Base-by-base conservation (phyloP, 2,113 vertebrate species). In the Cariama cristata region DNA sequence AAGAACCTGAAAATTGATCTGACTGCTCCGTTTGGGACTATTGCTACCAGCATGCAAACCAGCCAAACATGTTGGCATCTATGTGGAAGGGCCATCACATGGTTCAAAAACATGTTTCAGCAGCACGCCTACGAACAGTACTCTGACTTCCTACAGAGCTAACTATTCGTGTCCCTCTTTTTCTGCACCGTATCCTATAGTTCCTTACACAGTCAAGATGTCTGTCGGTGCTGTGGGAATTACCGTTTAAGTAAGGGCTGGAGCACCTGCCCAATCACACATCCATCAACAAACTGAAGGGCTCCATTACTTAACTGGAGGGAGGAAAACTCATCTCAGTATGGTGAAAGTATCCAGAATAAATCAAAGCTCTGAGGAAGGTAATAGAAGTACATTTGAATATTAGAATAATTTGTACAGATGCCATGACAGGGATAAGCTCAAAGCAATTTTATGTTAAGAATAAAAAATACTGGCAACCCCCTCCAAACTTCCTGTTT, bases 41-140 rank as follows among this genome's bases (percentile, higher is more conserved):
- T 32, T 50, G 59, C 26, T 49, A 11, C 35, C 35, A 42, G 3
- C 2, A 2, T 22, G 24, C 20, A 9, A 7, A 49, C 14, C 23
- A 30, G 42, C 66, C 50, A 12, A 21, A 17, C 20, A 17, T 0
- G 6, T 4, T 35, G 74, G 14, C 7, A 7, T 26, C 30, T 4
- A 1, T 10, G 12, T 16, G 15, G 42, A 4, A 10, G 16, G 56
- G 30, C 80, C 14, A 3, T 9, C 2, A 5, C 20, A 7, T 9
- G 28, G 28, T 14, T 71, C n/a, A n/a, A n/a, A n/a, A n/a, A 5
- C 20, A 7, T 9, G 28, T 22, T 14, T 71, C 56, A 11, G 68
- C 30, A 52, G n/a, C 8, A 7, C 3, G 16, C 21, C 53, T 33
- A 6, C 4, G 1, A 28, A 1, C 20, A 15, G 38, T 14, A 8